Evolutionary conservation across 2,797 vertebrate species (phyloP).

Genomic region (Bradypodion pumilum): DNA sequence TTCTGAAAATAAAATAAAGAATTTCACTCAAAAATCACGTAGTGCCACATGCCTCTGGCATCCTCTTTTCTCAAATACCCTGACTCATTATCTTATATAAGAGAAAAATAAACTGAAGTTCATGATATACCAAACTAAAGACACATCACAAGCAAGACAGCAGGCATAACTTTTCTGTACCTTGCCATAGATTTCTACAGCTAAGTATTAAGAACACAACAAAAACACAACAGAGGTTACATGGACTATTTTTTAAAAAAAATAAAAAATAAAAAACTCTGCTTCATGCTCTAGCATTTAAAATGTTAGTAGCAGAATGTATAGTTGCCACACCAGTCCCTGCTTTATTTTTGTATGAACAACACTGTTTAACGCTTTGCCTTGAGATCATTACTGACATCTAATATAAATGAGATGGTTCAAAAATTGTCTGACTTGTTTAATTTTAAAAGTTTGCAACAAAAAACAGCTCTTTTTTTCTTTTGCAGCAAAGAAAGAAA

Average conservation of each 20-base stretch:
- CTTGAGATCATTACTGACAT: slow-evolving; percentile 49
- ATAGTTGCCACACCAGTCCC: slow-evolving; percentile 24
- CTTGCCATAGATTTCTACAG: not conserved
- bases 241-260: not conserved
- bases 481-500: slow-evolving; percentile 36
- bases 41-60: not conserved
- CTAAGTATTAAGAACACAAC: not conserved
- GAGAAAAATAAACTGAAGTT: not conserved
- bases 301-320: slow-evolving; percentile 30
- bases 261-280: not conserved
- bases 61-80: not conserved
- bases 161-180: not conserved
- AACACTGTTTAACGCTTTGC: slow-evolving; percentile 43
- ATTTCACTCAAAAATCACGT: not conserved
- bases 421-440: slow-evolving; percentile 1
- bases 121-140: not conserved
- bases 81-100: not conserved
- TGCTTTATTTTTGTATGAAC: slow-evolving; percentile 30
- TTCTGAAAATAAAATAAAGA: not conserved
- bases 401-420: slow-evolving; percentile 42
- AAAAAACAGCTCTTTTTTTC: slow-evolving; percentile 35
- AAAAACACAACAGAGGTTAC: not conserved
- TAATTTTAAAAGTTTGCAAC: not conserved
- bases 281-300: slow-evolving; percentile 53
- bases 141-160: not conserved